Conservation (phyloP, 2,113 vertebrate species). For the Hipposideros armiger region DNA sequence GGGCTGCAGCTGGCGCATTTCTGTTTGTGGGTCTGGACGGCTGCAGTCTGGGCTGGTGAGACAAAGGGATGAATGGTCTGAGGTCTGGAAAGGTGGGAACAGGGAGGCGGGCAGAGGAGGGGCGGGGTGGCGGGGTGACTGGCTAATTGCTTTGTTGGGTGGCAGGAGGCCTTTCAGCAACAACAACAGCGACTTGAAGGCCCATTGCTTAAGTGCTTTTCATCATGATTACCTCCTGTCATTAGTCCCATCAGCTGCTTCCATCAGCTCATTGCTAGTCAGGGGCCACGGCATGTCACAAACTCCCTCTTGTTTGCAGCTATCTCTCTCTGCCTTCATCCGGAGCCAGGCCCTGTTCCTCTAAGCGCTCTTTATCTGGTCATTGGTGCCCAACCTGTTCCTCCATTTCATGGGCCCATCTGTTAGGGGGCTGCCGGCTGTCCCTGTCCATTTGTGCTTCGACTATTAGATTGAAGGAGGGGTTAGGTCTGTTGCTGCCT, state of each 20-base stretch:
- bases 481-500: background rate
- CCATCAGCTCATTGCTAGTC: conserved; percentile 68
- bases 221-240: conserved; percentile 76
- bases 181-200: conserved; percentile 68
- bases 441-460: background rate
- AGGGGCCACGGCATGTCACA: conserved; percentile 40
- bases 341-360: background rate
- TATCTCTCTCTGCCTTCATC: background rate
- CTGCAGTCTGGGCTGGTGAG: conserved; percentile 25
- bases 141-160: conserved; percentile 75
- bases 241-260: conserved; percentile 63
- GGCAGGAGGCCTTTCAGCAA: conserved; percentile 70
- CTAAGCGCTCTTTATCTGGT: background rate
- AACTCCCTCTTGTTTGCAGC: background rate
- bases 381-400: background rate
- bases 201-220: conserved; percentile 79
- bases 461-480: background rate
- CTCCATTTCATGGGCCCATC: conserved; percentile 53
- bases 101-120: conserved; percentile 66
- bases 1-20: conserved; percentile 62
- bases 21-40: conserved; percentile 30
- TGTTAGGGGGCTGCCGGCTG: background rate
- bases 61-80: conserved; percentile 74
- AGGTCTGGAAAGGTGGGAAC: conserved; percentile 73
- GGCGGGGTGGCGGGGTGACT: conserved; percentile 48